phyloP scores from a whole-genome alignment of 2,113 vertebrate genomes.

The Lycaon pictus region DNA sequence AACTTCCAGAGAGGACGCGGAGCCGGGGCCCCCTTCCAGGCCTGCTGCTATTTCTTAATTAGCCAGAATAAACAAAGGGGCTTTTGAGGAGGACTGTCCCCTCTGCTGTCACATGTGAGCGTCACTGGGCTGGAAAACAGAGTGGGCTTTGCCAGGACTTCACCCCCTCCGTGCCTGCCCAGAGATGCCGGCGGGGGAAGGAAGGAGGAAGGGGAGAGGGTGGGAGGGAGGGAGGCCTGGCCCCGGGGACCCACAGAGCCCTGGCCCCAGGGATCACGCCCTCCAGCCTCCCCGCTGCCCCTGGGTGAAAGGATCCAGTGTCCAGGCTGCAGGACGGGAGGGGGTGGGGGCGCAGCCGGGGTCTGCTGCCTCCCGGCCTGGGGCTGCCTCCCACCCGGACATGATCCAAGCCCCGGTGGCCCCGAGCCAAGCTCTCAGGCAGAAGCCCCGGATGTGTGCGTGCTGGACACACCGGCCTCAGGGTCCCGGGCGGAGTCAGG shows the following conservation, averaged over 20 bases:
- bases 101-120: slow-evolving; percentile 55
- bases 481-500: accelerated
- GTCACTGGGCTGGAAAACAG: slow-evolving; percentile 60
- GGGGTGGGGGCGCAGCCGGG: background rate
- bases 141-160: slow-evolving; percentile 56
- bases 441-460: background rate
- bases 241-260: accelerated
- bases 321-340: accelerated
- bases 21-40: background rate
- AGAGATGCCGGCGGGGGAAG: accelerated
- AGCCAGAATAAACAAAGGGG: slow-evolving; percentile 64
- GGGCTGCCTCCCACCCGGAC: background rate
- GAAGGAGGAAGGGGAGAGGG: background rate
- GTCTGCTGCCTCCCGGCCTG: accelerated
- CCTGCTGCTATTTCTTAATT: slow-evolving; percentile 73
- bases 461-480: background rate
- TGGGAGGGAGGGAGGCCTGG: background rate
- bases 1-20: background rate
- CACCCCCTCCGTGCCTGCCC: background rate
- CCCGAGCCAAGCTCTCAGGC: accelerated
- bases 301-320: accelerated
- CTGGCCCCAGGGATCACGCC: accelerated
- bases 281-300: accelerated
- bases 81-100: slow-evolving; percentile 62
- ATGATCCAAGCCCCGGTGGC: accelerated